A percentile compares a stretch with the other conserved stretches of the same genome.
Evolutionary conservation across 2,797 vertebrate species (phyloP).

Genomic region (Urocyon cinereoargenteus): DNA sequence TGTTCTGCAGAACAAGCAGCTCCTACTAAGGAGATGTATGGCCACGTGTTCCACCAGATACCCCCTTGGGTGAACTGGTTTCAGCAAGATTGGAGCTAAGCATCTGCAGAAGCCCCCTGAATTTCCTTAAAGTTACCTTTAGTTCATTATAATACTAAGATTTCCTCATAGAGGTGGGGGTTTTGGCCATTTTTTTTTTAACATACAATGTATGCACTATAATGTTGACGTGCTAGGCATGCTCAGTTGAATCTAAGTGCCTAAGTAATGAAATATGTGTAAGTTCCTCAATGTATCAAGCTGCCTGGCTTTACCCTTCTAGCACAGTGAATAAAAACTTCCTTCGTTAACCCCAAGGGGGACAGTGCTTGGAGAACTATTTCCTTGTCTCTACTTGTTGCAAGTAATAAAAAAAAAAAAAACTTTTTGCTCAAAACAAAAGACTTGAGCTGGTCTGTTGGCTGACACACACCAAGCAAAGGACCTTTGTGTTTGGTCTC

Average conservation of each 20-base stretch:
- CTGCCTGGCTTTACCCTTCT: neutral
- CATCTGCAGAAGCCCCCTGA: neutral
- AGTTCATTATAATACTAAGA: neutral
- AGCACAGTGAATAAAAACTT: neutral
- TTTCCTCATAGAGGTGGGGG: neutral
- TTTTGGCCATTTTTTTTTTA: neutral
- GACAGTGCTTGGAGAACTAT: neutral
- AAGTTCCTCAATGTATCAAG: neutral
- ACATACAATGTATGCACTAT: neutral
- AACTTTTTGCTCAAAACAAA: neutral
- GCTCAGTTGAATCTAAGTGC: neutral
- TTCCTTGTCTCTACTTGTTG: neutral
- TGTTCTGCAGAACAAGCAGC: neutral
- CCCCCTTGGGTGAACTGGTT: neutral
- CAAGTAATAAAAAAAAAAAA: neutral
- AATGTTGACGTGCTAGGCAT: neutral
- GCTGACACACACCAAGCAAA: neutral
- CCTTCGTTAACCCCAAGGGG: neutral
- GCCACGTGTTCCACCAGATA: neutral
- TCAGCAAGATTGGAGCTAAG: neutral
- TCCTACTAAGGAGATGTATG: neutral
- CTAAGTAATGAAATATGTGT: neutral
- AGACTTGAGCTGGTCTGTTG: neutral
- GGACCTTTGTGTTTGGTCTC: neutral
- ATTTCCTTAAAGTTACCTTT: neutral